Conservation (phyloP, 2,888 invertebrate species). For the Harpalus rubripes region DNA sequence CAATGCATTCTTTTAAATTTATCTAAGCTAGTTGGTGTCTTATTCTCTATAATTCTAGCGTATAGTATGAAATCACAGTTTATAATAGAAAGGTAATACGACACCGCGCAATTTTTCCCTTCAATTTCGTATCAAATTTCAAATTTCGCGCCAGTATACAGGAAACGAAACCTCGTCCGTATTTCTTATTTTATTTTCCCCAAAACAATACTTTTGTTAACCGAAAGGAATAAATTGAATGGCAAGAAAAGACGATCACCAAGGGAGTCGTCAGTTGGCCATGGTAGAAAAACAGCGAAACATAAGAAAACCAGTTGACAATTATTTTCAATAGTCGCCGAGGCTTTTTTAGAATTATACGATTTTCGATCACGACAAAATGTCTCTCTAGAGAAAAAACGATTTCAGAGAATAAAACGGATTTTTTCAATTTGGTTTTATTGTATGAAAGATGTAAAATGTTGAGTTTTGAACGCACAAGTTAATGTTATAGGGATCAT, state of each 20-base stretch:
- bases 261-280: conserved; percentile 72
- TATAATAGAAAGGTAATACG: neutral
- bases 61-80: too few species aligned
- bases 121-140: conserved; percentile 65
- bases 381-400: conserved; percentile 73
- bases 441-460: conserved; percentile 52
- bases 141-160: conserved; percentile 1
- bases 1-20: too few species aligned
- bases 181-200: conserved; percentile 76
- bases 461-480: neutral
- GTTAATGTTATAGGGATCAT: neutral
- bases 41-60: too few species aligned
- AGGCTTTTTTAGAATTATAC: conserved; percentile 64
- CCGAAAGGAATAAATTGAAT: conserved; percentile 75
- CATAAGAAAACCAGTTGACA: conserved; percentile 75
- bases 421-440: conserved; percentile 75
- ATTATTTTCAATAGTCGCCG: conserved; percentile 74
- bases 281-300: conserved; percentile 70
- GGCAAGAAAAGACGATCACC: conserved; percentile 75
- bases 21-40: too few species aligned
- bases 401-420: conserved; percentile 68
- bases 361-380: conserved; percentile 74
- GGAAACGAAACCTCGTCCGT: conserved; percentile 68
- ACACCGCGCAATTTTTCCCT: neutral
- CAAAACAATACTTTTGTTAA: conserved; percentile 75